Evolutionary conservation across 1,140 invertebrate genomes (phyloP), one percentile per base, ranked within the genome.

Genomic region (Meloidogyne floridensis): DNA sequence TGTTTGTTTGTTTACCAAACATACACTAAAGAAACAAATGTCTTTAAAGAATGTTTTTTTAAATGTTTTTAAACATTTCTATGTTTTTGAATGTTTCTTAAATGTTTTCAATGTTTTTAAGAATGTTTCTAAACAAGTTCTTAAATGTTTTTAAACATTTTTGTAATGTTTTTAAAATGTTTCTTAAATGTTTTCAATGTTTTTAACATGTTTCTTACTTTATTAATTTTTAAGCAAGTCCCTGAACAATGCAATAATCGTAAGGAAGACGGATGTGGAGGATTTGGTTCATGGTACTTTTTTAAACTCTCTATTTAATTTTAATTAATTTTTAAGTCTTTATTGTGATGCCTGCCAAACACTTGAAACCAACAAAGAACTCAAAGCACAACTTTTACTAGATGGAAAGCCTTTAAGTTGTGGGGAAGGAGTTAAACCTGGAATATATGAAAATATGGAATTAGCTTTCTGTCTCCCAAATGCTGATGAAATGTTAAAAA

Each of bases 341-440:
- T 89, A 90, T 71, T 89, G 88, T 77, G 87, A 89, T 78, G 88
- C 87, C 3, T 89, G 88, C 76, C 59, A 89, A 80, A 89, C 87
- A 15, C 85, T 89, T 13, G 81, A 80, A 18, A 72, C 83, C 15
- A 82, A 65, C 65, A 82, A 87, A 75, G 87, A 87, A 18, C 72
- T 84, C 15, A 81, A 87, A 54, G 88, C 88, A n/a, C 85, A 90
- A 77, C 83, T 89, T 76, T 83, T 89, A 13, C 53, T 90, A 13
- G 81, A 89, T 73, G 88, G 89, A 53, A 79, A 88, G 32, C 84
- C 87, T n/a, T 88, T 89, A 80, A 87, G 86, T 51, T 89, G 88
- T 78, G 77, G 81, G 3, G 86, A 90, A 70, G 84, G 84, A 42
- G 69, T 89, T 20, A 80, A 86, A 47, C 86, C 86, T 11, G 88